phyloP scores from a whole-genome alignment of 2,888 invertebrate species.

The Coecobrya sp. region DNA sequence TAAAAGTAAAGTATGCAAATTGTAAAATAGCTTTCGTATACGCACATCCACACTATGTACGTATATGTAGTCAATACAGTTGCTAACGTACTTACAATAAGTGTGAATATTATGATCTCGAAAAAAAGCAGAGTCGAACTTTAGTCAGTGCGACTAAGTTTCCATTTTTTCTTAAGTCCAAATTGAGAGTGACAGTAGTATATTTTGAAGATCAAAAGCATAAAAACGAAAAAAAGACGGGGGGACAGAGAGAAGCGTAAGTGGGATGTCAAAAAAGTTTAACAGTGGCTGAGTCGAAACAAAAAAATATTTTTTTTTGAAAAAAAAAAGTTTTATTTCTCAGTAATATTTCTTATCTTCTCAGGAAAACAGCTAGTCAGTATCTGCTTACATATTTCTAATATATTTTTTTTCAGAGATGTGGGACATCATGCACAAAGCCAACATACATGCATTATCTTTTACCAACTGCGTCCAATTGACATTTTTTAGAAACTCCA shows the following conservation, averaged over 20 bases:
- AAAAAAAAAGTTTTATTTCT: background rate
- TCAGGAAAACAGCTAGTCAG: background rate
- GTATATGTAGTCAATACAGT: background rate
- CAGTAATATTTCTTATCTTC: background rate
- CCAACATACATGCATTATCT: background rate
- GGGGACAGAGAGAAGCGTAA: background rate
- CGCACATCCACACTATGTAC: background rate
- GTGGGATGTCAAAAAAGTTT: slow-evolving; percentile 37
- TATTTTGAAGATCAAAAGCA: slow-evolving; percentile 33
- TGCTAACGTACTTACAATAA: background rate
- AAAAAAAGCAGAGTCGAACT: background rate
- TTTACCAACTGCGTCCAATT: background rate
- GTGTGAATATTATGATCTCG: background rate
- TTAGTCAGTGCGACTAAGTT: background rate
- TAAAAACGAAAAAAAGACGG: background rate
- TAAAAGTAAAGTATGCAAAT: background rate
- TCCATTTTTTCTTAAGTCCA: background rate
- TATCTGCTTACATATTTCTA: too few relatives aligned
- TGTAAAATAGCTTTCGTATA: background rate
- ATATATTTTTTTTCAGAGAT: background rate
- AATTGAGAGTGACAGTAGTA: slow-evolving; percentile 28
- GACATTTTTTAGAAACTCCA: background rate
- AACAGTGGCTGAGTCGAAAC: background rate
- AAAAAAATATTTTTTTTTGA: background rate
- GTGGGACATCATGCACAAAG: slow-evolving; percentile 22